Evolutionary conservation across 2,888 invertebrate species (phyloP).

Genomic region (Protodeltote pygarga): DNA sequence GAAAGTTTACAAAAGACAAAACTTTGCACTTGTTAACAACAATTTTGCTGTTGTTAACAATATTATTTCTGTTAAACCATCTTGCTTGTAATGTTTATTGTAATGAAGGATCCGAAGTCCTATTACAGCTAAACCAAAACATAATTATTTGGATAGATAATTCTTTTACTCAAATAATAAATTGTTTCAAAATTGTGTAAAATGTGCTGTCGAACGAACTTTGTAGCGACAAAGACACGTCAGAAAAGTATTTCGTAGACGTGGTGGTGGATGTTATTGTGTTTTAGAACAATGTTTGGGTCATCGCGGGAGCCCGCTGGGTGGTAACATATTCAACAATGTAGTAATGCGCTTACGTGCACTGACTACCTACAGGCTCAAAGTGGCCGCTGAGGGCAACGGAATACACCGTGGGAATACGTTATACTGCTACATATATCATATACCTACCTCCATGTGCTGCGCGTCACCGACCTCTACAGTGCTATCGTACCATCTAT

Average conservation of each 20-base stretch:
- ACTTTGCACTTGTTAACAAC: too few relatives aligned
- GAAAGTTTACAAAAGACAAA: too few relatives aligned
- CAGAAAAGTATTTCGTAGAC: constrained; percentile 11
- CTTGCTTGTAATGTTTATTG: not conserved
- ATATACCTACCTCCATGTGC: not conserved
- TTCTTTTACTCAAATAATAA: constrained; percentile 37
- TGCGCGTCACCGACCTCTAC: not conserved
- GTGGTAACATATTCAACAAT: constrained; percentile 38
- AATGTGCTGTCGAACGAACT: constrained; percentile 36
- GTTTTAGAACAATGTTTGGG: constrained; percentile 37
- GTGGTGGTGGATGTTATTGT: constrained; percentile 32
- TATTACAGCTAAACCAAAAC: too few relatives aligned
- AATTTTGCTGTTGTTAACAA: not conserved
- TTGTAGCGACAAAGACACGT: constrained; percentile 30
- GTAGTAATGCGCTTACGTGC: constrained; percentile 45
- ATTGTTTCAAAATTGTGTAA: constrained; percentile 39
- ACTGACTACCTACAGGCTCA: constrained; percentile 33
- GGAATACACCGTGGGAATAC: constrained; percentile 32
- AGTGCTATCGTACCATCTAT: not conserved
- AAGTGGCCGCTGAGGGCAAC: constrained; percentile 10
- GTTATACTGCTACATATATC: constrained; percentile 15
- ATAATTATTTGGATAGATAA: too few relatives aligned
- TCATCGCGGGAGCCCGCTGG: constrained; percentile 4
- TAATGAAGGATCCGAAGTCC: not conserved
- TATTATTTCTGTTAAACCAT: not conserved